Conservation (phyloP, 37 sponge, comb jelly and placozoan species). For the Aplysina aerophoba region DNA sequence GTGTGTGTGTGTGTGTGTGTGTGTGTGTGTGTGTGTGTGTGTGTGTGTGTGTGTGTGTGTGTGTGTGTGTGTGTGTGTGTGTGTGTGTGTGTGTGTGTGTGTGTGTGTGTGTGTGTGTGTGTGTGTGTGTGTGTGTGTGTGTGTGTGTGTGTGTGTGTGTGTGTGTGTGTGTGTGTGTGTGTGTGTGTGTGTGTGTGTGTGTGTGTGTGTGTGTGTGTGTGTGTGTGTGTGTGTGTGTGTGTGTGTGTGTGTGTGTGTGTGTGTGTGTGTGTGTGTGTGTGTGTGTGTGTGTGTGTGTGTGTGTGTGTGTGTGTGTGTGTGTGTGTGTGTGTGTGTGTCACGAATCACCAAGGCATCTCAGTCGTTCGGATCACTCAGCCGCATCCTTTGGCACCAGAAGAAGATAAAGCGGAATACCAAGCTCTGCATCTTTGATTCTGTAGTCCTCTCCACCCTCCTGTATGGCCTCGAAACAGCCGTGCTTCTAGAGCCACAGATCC, state of each 20-base stretch:
- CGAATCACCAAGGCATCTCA: too few relatives aligned
- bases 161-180: constrained; percentile 35
- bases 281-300: constrained; percentile 71
- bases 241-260: constrained; percentile 64
- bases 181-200: constrained; percentile 27
- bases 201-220: constrained; percentile 70
- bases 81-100: constrained; percentile 3
- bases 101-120: constrained; percentile 21
- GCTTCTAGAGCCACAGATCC: too few relatives aligned
- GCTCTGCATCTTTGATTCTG: too few relatives aligned
- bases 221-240: constrained; percentile 67
- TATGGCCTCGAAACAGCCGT: too few relatives aligned
- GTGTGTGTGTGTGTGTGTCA: constrained; percentile 41
- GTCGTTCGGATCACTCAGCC: too few relatives aligned
- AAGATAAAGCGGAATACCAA: too few relatives aligned
- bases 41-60: too few relatives aligned
- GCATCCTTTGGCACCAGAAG: too few relatives aligned
- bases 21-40: too few relatives aligned
- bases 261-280: constrained; percentile 70
- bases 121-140: constrained; percentile 10
- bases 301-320: constrained; percentile 53
- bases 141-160: constrained; percentile 9
- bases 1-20: too few relatives aligned
- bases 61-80: too few relatives aligned
- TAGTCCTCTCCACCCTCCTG: too few relatives aligned